A percentile compares a stretch with the other conserved stretches of the same genome.
These are phyloP conservation scores for Cyanistes caeruleus DNA, from an alignment of 2,113 vertebrate species.

Conservation along the genomic window DNA sequence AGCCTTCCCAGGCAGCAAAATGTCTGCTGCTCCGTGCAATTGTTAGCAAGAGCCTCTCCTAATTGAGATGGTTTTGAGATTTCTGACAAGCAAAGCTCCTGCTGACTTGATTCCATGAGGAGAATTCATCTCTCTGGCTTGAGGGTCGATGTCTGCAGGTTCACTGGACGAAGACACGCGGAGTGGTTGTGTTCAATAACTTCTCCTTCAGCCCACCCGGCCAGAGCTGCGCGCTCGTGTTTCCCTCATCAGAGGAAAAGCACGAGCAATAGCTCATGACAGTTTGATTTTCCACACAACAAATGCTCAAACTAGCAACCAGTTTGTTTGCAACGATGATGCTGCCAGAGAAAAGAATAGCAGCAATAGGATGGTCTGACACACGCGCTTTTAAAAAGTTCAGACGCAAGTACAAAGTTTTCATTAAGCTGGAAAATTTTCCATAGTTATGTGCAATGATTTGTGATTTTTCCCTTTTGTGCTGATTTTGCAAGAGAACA, in stretches of 20 bases:
- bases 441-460: background rate
- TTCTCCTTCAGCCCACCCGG: background rate
- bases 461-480: background rate
- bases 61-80: background rate
- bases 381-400: background rate
- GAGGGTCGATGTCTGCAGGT: background rate
- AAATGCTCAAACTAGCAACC: background rate
- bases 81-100: background rate
- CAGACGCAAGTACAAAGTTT: background rate
- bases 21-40: background rate
- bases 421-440: background rate
- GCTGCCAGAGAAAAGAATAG: background rate
- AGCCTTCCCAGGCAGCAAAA: background rate
- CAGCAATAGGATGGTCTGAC: background rate
- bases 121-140: background rate
- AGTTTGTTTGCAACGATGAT: background rate
- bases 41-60: background rate
- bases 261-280: background rate
- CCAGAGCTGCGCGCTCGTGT: background rate
- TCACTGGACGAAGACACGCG: background rate
- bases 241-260: background rate
- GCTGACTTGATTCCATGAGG: background rate
- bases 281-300: background rate
- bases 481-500: slow-evolving; percentile 4
- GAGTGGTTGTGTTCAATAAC: background rate